Evolutionary conservation across 2,797 vertebrate species (phyloP).

Genomic region (Pipistrellus pipistrellus): DNA sequence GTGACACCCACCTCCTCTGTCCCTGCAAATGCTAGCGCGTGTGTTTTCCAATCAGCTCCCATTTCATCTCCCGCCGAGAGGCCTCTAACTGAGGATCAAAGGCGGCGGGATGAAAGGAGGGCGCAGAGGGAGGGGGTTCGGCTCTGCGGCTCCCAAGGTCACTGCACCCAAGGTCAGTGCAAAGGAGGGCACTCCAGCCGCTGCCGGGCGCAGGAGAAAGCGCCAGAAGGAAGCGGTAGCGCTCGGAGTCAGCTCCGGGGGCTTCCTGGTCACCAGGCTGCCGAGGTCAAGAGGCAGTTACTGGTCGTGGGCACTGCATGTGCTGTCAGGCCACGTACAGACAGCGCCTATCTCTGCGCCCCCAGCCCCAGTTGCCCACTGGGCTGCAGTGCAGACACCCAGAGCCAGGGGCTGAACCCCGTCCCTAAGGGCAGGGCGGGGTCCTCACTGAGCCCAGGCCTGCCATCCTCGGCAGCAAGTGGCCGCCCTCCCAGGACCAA

Average conservation of each 20-base stretch:
- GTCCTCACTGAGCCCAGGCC: background rate
- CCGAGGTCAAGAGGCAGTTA: background rate
- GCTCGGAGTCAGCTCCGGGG: background rate
- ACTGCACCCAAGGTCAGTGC: slow-evolving; percentile 1
- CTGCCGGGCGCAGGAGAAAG: accelerated
- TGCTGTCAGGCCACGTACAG: background rate
- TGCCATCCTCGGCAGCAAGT: background rate
- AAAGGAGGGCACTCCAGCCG: background rate
- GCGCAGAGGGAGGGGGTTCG: background rate
- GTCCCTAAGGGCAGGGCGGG: background rate
- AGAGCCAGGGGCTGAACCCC: background rate
- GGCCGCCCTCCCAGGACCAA: background rate
- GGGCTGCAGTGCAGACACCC: background rate
- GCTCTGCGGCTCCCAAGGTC: background rate
- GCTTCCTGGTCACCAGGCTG: background rate
- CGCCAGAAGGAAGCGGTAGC: background rate
- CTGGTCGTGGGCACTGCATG: too few species aligned
- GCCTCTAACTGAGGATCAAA: slow-evolving; percentile 72
- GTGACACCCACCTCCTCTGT: slow-evolving; percentile 77
- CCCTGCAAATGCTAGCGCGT: slow-evolving; percentile 61
- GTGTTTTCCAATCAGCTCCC: slow-evolving; percentile 80
- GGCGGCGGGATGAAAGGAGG: slow-evolving; percentile 47
- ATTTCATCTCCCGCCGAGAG: slow-evolving; percentile 81
- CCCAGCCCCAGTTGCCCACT: background rate
- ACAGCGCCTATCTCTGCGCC: background rate